Percentiles rank a stretch among this genome's conserved stretches.
Evolutionary conservation across 2,113 vertebrate genomes (phyloP).

Genomic region (Ceyx melanurus): DNA sequence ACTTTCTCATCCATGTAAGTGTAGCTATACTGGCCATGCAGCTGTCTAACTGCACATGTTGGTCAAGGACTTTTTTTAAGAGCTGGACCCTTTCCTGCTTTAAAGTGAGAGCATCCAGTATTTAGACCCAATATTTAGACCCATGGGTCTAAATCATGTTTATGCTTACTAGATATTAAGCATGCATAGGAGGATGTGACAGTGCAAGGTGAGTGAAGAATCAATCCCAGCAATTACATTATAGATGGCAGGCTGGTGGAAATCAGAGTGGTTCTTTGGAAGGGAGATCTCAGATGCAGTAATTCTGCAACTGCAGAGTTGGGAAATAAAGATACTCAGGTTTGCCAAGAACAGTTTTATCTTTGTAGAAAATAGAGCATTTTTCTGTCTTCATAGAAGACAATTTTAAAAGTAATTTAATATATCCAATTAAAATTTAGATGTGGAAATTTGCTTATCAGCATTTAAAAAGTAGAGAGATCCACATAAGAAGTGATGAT

Average conservation of each 20-base stretch:
- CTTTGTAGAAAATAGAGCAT: not conserved
- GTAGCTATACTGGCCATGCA: not conserved
- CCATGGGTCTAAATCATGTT: not conserved
- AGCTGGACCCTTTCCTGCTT: not conserved
- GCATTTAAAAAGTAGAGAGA: not conserved
- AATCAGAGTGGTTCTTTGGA: not conserved
- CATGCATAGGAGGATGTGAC: not conserved
- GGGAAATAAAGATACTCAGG: not conserved
- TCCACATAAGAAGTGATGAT: not conserved
- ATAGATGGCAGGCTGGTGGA: not conserved
- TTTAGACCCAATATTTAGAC: not conserved
- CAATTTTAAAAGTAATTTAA: not conserved
- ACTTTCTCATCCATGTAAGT: rapidly evolving
- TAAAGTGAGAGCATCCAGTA: rapidly evolving
- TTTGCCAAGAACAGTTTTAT: not conserved
- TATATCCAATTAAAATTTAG: not conserved
- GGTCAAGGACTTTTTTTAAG: not conserved
- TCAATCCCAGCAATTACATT: not conserved
- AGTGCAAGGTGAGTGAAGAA: not conserved
- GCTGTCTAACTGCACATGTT: not conserved
- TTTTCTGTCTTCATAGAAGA: not conserved
- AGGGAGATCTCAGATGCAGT: not conserved
- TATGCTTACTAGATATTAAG: not conserved
- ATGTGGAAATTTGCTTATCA: not conserved
- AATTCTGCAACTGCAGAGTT: not conserved